Percentiles rank a stretch among this genome's conserved stretches.
These are phyloP conservation scores for Phataginus tricuspis DNA, from an alignment of 2,797 vertebrate genomes.

Conservation along the genomic window DNA sequence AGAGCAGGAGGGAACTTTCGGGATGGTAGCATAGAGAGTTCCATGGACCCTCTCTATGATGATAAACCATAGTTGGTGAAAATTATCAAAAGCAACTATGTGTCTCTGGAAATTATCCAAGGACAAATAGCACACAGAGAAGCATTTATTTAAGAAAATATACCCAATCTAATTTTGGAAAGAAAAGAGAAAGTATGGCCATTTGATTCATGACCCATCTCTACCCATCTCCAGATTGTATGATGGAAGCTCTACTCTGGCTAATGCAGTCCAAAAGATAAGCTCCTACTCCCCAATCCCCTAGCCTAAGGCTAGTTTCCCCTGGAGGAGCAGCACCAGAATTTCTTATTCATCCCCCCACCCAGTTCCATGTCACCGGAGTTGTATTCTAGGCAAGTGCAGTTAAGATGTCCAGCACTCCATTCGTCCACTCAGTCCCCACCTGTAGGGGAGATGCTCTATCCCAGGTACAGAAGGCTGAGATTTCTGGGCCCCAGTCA, in stretches of 20 bases:
- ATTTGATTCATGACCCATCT: background rate
- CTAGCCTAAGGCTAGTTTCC: background rate
- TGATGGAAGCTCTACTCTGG: background rate
- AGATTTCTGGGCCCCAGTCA: background rate
- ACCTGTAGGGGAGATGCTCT: background rate
- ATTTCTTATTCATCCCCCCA: background rate
- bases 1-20: background rate
- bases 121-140: background rate
- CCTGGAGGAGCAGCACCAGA: no score
- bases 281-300: background rate
- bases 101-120: background rate
- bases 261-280: background rate
- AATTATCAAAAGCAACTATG: background rate
- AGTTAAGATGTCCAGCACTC: background rate
- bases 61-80: background rate
- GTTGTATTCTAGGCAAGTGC: background rate
- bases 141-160: background rate
- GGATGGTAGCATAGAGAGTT: background rate
- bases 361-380: background rate
- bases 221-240: background rate
- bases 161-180: background rate
- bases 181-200: background rate
- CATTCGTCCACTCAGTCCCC: background rate
- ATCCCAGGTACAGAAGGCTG: background rate
- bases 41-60: background rate